These are phyloP conservation scores for Enteromius unitaeniatus DNA, from an alignment of 2,797 vertebrate genomes.

Conservation along the genomic window DNA sequence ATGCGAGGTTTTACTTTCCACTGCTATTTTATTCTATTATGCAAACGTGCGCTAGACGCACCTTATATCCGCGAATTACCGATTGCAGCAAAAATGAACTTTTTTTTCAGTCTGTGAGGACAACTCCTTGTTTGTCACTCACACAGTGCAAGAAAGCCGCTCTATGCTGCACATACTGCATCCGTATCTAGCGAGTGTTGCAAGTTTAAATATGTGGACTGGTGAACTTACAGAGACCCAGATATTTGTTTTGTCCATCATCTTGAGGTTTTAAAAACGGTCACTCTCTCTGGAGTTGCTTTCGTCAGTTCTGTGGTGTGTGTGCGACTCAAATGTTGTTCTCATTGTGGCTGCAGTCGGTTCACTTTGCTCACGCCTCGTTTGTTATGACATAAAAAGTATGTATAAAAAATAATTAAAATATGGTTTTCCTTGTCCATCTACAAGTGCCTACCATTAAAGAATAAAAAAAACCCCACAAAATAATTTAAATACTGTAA, in stretches of 20 bases:
- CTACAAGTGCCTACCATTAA: background rate
- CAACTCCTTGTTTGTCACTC: background rate
- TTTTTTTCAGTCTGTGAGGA: too few relatives aligned
- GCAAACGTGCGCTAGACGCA: background rate
- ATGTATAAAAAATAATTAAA: too few relatives aligned
- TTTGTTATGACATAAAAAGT: too few relatives aligned
- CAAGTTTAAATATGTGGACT: background rate
- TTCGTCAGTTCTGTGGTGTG: background rate
- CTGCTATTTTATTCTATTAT: background rate
- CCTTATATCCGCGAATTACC: background rate
- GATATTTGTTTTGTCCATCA: background rate
- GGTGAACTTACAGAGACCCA: background rate
- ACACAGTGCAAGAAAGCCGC: background rate
- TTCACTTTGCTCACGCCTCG: too few relatives aligned
- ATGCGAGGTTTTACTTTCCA: background rate
- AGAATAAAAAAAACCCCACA: background rate
- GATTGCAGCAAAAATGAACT: too few relatives aligned
- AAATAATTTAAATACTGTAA: conserved; percentile 6
- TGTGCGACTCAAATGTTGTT: background rate
- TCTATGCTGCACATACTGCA: background rate
- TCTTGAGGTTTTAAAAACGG: background rate
- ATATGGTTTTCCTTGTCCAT: background rate
- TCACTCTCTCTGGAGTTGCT: background rate
- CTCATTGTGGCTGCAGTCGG: background rate
- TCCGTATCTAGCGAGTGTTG: background rate